Evolutionary conservation across 92 coral and sea anemone species (phyloP).

Genomic region (Porites rus): DNA sequence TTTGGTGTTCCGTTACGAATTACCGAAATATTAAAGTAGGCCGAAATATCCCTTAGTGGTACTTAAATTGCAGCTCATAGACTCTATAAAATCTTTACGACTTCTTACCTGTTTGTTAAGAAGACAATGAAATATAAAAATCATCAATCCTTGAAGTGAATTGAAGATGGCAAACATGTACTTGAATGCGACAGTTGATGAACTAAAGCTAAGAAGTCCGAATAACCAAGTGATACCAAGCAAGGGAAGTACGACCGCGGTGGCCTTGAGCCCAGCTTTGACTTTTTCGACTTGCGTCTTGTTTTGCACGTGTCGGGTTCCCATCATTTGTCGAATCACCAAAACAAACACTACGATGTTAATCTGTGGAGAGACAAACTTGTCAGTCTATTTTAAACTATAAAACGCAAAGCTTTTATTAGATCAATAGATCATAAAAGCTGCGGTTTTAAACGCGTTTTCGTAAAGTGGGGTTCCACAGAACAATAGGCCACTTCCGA

Average conservation of each 20-base stretch:
- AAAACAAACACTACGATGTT: background rate
- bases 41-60: background rate
- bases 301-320: background rate
- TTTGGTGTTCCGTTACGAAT: background rate
- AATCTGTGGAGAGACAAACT: background rate
- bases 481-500: no score
- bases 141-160: no score
- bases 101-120: background rate
- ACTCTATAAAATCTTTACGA: no score
- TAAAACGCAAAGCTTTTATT: no score
- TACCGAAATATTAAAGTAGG: background rate
- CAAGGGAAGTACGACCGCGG: no score
- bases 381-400: no score
- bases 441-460: no score
- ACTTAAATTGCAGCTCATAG: background rate
- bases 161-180: no score
- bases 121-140: background rate
- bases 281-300: background rate
- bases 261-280: background rate
- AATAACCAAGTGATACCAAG: no score
- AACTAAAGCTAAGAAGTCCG: background rate
- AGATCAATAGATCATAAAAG: no score
- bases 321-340: background rate
- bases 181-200: background rate
- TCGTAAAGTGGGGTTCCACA: no score